These are phyloP conservation scores for Theristicus caerulescens DNA, from an alignment of 2,113 vertebrate genomes.

Conservation along the genomic window DNA sequence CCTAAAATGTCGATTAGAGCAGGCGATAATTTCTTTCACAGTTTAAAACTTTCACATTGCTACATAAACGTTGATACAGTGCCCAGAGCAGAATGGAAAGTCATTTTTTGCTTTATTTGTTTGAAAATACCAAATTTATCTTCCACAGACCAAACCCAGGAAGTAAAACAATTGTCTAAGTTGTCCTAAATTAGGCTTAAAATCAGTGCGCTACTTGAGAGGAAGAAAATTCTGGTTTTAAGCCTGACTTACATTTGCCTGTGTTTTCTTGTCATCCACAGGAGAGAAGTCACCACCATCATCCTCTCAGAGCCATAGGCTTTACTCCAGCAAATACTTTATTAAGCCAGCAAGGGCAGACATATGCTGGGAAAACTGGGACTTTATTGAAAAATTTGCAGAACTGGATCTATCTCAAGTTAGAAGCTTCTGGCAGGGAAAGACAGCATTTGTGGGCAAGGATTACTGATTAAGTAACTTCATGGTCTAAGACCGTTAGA, in stretches of 20 bases:
- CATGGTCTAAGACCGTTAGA: neutral
- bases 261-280: neutral
- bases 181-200: neutral
- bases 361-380: accelerated
- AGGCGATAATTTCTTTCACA: slow-evolving; percentile 31
- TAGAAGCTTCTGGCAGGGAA: neutral
- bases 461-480: neutral
- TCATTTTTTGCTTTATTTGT: neutral
- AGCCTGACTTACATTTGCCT: neutral
- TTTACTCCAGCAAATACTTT: neutral
- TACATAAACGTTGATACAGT: neutral
- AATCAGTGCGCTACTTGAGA: neutral
- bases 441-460: neutral
- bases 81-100: neutral
- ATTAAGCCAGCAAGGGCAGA: neutral
- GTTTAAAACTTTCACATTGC: neutral
- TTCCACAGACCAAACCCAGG: neutral
- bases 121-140: neutral
- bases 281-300: neutral
- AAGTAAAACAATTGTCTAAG: neutral
- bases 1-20: slow-evolving; percentile 8
- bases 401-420: neutral
- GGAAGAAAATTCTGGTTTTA: neutral
- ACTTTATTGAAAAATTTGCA: neutral
- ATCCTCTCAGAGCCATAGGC: neutral